phyloP scores from a whole-genome alignment of 2,888 invertebrate species.

The Platerodrilus igneus region DNA sequence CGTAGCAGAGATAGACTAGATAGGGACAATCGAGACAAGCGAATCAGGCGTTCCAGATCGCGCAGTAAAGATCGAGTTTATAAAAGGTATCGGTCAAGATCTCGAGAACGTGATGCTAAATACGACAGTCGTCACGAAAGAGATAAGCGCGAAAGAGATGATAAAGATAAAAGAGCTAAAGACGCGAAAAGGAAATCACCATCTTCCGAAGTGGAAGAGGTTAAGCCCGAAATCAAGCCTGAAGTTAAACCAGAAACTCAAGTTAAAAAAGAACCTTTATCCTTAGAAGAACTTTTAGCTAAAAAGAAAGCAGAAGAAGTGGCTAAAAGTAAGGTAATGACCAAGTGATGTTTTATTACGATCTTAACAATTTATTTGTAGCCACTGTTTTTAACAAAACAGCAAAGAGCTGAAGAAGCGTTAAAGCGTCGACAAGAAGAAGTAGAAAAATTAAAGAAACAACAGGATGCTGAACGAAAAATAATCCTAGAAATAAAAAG shows the following conservation, averaged over 20 bases:
- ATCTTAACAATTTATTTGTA: too few species aligned
- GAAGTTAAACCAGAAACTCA: slow-evolving; percentile 34
- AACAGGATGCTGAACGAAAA: slow-evolving; percentile 61
- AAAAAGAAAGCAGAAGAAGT: slow-evolving; percentile 96
- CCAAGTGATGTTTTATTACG: slow-evolving; percentile 3
- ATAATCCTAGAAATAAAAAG: slow-evolving; percentile 38
- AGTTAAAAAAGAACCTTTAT: slow-evolving; percentile 77
- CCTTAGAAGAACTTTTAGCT: slow-evolving; percentile 89
- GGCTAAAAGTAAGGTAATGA: slow-evolving; percentile 74
- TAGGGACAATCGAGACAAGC: slow-evolving; percentile 39
- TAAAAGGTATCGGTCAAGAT: slow-evolving; percentile 40
- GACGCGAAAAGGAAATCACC: slow-evolving; percentile 38
- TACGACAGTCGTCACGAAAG: slow-evolving; percentile 31
- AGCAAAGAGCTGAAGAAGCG: slow-evolving; percentile 88
- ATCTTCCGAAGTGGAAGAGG: slow-evolving; percentile 47
- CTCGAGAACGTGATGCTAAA: slow-evolving; percentile 40
- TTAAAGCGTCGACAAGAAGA: slow-evolving; percentile 84
- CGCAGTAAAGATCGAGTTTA: slow-evolving; percentile 42
- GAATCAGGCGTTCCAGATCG: slow-evolving; percentile 42
- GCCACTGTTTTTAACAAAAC: slow-evolving; percentile 95
- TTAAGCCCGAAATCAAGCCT: slow-evolving; percentile 29
- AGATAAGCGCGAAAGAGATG: slow-evolving; percentile 32
- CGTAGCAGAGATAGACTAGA: slow-evolving; percentile 46
- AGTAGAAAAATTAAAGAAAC: slow-evolving; percentile 73
- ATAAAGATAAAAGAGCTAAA: slow-evolving; percentile 36